Evolutionary conservation across 2,113 vertebrate genomes (phyloP).

Genomic region (Glareola pratincola): DNA sequence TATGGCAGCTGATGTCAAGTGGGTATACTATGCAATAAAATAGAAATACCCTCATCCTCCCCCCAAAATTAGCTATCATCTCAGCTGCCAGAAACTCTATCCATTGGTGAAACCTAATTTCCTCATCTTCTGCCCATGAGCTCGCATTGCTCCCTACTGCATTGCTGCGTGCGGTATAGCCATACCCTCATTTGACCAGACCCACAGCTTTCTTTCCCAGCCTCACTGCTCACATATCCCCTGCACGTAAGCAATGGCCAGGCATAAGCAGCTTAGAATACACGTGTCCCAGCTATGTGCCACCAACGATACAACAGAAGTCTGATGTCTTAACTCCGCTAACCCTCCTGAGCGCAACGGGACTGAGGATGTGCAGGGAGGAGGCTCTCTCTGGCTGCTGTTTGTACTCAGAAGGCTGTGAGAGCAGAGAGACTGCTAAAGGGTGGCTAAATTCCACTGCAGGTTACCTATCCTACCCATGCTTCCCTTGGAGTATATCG

Average conservation of each 20-base stretch:
- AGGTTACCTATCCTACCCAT: neutral
- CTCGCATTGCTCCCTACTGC: neutral
- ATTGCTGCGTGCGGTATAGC: neutral
- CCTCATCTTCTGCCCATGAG: neutral
- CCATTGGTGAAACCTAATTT: neutral
- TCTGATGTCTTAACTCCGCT: neutral
- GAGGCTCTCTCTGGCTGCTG: neutral
- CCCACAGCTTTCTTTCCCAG: neutral
- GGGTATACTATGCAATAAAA: neutral
- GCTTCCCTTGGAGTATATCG: neutral
- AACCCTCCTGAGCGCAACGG: neutral
- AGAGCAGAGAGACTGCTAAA: neutral
- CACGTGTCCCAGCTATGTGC: conserved; percentile 74
- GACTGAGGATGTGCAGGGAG: neutral
- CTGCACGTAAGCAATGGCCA: conserved; percentile 57
- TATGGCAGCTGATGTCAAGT: accelerated
- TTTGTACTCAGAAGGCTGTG: neutral
- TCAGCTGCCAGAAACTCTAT: neutral
- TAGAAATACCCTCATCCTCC: accelerated
- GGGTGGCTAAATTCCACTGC: neutral
- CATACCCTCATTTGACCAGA: neutral
- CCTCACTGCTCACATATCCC: neutral
- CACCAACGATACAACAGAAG: conserved; percentile 62
- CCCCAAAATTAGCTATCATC: neutral
- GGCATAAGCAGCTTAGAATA: conserved; percentile 77